Conservation (phyloP, 2,888 invertebrate species). For the Plagodis dolabraria region DNA sequence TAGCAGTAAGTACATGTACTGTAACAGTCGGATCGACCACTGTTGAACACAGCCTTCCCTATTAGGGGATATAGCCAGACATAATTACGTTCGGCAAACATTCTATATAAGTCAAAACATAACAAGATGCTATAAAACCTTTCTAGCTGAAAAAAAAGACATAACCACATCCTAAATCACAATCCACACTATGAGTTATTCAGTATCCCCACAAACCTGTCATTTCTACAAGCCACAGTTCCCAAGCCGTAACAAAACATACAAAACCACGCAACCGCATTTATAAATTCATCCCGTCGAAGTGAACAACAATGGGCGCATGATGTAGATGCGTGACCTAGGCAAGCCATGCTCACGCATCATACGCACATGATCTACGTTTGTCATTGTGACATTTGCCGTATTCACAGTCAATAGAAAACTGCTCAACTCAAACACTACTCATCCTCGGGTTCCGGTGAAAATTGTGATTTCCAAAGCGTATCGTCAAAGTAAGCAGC, state of each 20-base stretch:
- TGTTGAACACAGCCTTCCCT: too few relatives aligned
- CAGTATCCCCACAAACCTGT: conserved; percentile 1
- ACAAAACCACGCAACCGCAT: conserved; percentile 16
- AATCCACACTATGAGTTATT: background rate
- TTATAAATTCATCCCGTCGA: conserved; percentile 23
- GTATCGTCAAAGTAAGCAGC: too few relatives aligned
- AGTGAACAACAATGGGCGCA: conserved; percentile 17
- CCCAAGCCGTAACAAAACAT: conserved; percentile 20
- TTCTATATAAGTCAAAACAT: background rate
- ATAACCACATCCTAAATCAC: background rate
- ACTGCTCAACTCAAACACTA: background rate
- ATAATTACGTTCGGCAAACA: background rate
- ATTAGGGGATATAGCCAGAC: too few relatives aligned
- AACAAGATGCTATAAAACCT: background rate
- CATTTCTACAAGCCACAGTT: conserved; percentile 7
- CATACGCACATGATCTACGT: conserved; percentile 6
- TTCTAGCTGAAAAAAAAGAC: background rate
- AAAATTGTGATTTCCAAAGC: too few relatives aligned
- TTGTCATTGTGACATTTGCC: conserved; percentile 6
- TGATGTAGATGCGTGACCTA: conserved; percentile 14
- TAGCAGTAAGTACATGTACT: too few relatives aligned
- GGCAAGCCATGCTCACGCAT: conserved; percentile 6
- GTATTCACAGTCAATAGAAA: background rate
- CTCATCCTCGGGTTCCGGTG: too few relatives aligned
- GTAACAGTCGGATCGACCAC: too few relatives aligned